These are phyloP conservation scores for Drosophila lutescens DNA, from an alignment of 2,888 invertebrate species.

Conservation along the genomic window DNA sequence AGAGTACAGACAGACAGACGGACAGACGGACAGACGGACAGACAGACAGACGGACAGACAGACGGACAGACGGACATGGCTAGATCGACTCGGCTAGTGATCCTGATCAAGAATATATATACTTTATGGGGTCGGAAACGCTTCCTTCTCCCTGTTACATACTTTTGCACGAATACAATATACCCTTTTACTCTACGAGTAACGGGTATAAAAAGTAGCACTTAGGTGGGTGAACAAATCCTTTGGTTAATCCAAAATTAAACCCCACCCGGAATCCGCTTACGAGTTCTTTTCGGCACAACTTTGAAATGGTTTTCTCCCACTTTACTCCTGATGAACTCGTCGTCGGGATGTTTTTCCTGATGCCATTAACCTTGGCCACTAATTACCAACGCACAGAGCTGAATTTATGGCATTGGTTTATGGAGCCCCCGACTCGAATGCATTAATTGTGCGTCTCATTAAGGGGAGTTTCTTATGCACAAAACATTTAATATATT, in stretches of 20 bases:
- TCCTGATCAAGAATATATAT: too few species aligned
- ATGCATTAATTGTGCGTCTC: conserved; percentile 64
- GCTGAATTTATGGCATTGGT: conserved; percentile 42
- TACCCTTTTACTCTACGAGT: too few species aligned
- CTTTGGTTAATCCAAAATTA: not conserved
- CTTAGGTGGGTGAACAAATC: too few species aligned
- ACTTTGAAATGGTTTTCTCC: not conserved
- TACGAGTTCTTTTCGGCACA: not conserved
- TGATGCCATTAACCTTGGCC: conserved; percentile 34
- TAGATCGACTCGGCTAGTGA: too few species aligned
- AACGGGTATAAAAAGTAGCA: too few species aligned
- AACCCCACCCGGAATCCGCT: not conserved
- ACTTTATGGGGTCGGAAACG: too few species aligned
- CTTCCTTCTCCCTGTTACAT: too few species aligned
- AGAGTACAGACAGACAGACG: too few species aligned
- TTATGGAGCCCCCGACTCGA: conserved; percentile 33
- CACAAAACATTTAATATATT: conserved; percentile 63
- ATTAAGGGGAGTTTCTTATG: conserved; percentile 56
- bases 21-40: too few species aligned
- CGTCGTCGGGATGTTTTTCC: conserved; percentile 14
- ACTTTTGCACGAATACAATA: too few species aligned
- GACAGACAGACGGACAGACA: too few species aligned
- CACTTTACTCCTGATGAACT: conserved; percentile 22
- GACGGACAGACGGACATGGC: too few species aligned
- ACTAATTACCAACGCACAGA: conserved; percentile 46